Conservation (phyloP, 2,797 vertebrate species). For the Naso thynnoides region DNA sequence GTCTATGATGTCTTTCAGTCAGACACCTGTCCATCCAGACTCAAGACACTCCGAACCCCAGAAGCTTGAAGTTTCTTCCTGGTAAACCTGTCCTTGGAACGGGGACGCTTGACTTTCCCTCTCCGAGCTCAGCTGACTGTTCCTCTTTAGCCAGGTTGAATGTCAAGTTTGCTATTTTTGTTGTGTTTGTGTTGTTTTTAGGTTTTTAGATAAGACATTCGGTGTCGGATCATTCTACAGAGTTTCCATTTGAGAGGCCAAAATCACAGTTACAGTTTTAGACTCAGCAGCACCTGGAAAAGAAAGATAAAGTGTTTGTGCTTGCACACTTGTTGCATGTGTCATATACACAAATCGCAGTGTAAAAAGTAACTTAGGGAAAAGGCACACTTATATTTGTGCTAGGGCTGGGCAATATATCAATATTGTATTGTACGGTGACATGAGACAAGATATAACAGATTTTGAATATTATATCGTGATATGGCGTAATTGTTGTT, state of each 20-base stretch:
- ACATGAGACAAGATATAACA: no score
- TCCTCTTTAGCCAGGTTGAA: constrained; percentile 85
- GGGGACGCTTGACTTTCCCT: constrained; percentile 86
- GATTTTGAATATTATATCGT: no score
- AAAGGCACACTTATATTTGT: no score
- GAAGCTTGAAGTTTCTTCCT: constrained; percentile 88
- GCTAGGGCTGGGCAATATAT: no score
- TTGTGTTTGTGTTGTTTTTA: not conserved
- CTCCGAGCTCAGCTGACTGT: constrained; percentile 75
- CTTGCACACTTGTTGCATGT: no score
- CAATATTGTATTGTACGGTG: no score
- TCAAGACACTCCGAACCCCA: constrained; percentile 88
- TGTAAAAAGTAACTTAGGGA: no score
- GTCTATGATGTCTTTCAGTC: constrained; percentile 69
- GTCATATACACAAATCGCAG: no score
- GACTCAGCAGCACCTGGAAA: not conserved
- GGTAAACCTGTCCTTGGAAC: constrained; percentile 84
- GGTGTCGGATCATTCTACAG: not conserved
- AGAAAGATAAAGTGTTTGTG: no score
- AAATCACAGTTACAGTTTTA: not conserved
- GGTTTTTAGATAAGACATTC: not conserved
- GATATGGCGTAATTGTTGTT: no score
- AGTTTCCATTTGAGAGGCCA: not conserved
- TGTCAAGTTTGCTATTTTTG: not conserved
- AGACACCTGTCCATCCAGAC: constrained; percentile 83